Evolutionary conservation across 2,113 vertebrate species (phyloP).

Genomic region (Phasianus colchicus): DNA sequence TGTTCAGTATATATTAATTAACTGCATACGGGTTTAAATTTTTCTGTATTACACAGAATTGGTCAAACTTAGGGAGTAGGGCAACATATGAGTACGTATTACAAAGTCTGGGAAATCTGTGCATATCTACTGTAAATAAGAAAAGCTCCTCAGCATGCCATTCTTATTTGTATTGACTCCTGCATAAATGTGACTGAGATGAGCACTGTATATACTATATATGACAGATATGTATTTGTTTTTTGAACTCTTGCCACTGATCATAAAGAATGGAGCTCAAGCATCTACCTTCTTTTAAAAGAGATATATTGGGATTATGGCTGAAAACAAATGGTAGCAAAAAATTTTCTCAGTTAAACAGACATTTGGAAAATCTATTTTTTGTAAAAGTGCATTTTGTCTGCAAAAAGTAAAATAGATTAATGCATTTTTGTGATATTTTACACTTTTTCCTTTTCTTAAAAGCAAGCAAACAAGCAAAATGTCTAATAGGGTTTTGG

Average conservation of each 20-base stretch:
- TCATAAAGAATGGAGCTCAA: not conserved
- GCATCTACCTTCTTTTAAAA: not conserved
- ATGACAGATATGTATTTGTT: not conserved
- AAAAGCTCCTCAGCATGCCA: not conserved
- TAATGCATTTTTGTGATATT: not conserved
- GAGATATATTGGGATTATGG: not conserved
- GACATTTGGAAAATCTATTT: accelerated
- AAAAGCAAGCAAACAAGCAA: too few relatives aligned
- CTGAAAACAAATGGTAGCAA: not conserved
- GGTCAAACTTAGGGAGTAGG: not conserved
- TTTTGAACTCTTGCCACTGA: not conserved
- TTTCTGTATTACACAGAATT: not conserved
- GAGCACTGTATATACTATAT: not conserved
- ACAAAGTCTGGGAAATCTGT: not conserved
- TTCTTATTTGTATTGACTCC: not conserved
- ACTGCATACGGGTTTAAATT: not conserved
- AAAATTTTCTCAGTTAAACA: not conserved
- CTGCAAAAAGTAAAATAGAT: not conserved
- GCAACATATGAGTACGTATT: not conserved
- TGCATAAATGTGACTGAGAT: not conserved
- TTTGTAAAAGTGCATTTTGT: not conserved
- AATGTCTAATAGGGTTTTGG: not conserved
- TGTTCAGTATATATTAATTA: not conserved
- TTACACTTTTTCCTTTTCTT: not conserved
- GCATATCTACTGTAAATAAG: not conserved